Evolutionary conservation across 2,113 vertebrate species (phyloP), one percentile per base, ranked within the genome.

Genomic region (Hippocampus comes): DNA sequence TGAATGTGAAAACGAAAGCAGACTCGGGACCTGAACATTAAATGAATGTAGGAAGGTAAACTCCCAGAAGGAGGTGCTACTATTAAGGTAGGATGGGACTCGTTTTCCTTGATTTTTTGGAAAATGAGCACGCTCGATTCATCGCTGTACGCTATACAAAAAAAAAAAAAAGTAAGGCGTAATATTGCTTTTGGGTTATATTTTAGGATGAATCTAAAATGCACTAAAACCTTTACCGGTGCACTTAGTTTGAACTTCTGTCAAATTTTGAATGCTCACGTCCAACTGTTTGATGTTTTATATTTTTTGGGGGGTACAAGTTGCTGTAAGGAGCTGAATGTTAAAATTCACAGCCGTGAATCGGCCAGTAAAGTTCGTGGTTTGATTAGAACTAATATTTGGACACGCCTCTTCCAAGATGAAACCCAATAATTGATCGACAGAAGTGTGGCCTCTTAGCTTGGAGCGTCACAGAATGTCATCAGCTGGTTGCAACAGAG

Each of bases 1-100:
- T 75, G 88, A 89, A 89, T 84, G 81, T 84, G 84, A 86, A 38
- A 82, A 64, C 25, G 60, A 34, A 55, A 55, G 27, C 20, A 68
- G 30, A 55, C 27, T 34, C 14, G 27, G 34, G 42, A 25, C 42
- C 20, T 66, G 41, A 42, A 43, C 63, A 65, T n/a, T 14, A 46
- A 66, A 48, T 23, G 42, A 48, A 27, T 66, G 64, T 66, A 66
- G 64, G 42, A 64, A 8, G 3, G 41, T 61, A 9, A 42, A 11
- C 63, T 64, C 42, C 64, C n/a, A 46, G 64, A 25, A 23, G 64
- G 63, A n/a, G 63, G 34, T 11, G 8, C 34, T n/a, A 55, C 15
- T 21, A 5, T 55, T 9, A 21, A 53, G 55, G 57, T 30, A 6
- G 25, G 57, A 59, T 15, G 25, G 14, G 57, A 27, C 23, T 59